These are phyloP conservation scores for Vulpes vulpes DNA, from an alignment of 2,113 vertebrate species.

Conservation along the genomic window DNA sequence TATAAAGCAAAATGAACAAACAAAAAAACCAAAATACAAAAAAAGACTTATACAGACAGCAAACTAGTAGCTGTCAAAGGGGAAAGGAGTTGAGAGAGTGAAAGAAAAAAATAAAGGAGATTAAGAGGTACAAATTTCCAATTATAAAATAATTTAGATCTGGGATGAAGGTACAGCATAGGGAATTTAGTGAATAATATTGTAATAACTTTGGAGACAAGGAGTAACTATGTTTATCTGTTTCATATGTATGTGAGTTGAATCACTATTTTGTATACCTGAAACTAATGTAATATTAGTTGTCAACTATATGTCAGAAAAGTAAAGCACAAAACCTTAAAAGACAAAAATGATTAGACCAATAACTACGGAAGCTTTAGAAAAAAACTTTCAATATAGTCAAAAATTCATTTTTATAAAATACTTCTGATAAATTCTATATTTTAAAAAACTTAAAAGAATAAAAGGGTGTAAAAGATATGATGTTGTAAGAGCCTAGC, in stretches of 20 bases:
- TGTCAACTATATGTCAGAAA: not conserved
- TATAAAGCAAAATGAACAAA: not conserved
- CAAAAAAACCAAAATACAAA: not conserved
- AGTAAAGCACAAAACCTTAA: not conserved
- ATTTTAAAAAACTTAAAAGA: not conserved
- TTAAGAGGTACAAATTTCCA: not conserved
- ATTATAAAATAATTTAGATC: not conserved
- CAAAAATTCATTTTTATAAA: not conserved
- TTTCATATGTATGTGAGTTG: not conserved
- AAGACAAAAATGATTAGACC: not conserved
- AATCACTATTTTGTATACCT: not conserved
- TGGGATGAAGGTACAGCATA: not conserved
- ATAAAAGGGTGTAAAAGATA: not conserved
- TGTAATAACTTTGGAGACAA: not conserved
- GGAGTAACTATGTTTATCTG: not conserved
- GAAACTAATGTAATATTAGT: not conserved
- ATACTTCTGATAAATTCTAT: not conserved
- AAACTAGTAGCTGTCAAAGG: not conserved
- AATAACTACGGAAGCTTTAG: not conserved
- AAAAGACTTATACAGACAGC: not conserved
- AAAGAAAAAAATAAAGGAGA: not conserved
- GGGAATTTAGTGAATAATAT: not conserved
- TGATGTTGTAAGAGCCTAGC: not conserved
- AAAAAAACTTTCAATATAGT: not conserved
- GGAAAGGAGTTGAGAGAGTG: not conserved